These are phyloP conservation scores for Melanophora roralis DNA, from an alignment of 2,888 invertebrate genomes.

Conservation along the genomic window DNA sequence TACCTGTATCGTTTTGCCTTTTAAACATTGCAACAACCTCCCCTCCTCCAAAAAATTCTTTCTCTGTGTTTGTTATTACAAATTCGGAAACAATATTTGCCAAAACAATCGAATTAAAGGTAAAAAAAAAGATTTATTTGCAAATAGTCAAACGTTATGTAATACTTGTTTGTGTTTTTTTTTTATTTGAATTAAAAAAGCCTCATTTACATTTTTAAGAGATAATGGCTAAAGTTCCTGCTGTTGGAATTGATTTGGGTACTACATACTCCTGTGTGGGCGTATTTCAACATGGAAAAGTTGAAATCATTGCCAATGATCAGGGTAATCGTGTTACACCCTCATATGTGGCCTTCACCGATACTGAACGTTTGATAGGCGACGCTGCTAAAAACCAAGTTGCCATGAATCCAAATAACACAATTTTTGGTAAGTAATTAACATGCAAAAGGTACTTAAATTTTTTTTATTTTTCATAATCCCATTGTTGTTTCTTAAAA, in stretches of 20 bases:
- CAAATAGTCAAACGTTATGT: constrained; percentile 28
- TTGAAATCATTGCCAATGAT: constrained; percentile 90
- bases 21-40: constrained; percentile 57
- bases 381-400: constrained; percentile 92
- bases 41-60: constrained; percentile 14
- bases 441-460: no score
- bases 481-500: constrained; percentile 32
- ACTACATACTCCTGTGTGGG: constrained; percentile 96
- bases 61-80: neutral
- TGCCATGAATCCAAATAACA: constrained; percentile 94
- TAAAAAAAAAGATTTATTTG: constrained; percentile 2
- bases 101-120: neutral
- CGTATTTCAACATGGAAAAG: constrained; percentile 92
- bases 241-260: constrained; percentile 85
- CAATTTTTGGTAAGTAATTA: constrained; percentile 89
- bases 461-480: neutral
- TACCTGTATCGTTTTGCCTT: constrained; percentile 76
- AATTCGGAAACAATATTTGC: neutral
- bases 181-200: constrained; percentile 19
- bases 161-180: constrained; percentile 32
- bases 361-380: constrained; percentile 90
- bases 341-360: constrained; percentile 88
- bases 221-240: constrained; percentile 77
- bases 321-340: constrained; percentile 90
- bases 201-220: constrained; percentile 21